Conservation (phyloP, 2,888 invertebrate species). For the Ectemnius continuus region DNA sequence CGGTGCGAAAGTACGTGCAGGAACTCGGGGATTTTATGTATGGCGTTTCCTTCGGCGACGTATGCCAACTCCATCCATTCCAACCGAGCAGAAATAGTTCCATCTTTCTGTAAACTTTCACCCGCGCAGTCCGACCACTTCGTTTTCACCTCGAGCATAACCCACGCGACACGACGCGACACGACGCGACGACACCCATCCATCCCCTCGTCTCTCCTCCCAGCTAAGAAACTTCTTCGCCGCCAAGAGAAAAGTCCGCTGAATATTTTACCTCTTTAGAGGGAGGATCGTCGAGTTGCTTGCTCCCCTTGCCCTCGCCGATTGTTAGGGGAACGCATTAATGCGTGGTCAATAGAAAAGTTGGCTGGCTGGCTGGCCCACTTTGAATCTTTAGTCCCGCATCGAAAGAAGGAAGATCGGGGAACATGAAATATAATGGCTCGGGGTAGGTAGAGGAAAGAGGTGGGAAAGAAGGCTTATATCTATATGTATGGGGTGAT, state of each 20-base stretch:
- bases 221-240: conserved; percentile 59
- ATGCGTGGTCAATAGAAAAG: conserved; percentile 63
- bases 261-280: conserved; percentile 64
- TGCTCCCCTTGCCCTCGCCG: conserved; percentile 35
- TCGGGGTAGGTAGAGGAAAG: no score
- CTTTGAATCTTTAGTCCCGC: conserved; percentile 12
- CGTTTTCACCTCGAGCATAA: conserved; percentile 40
- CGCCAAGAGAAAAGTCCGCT: conserved; percentile 51
- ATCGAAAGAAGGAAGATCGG: conserved; percentile 19
- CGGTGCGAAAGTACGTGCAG: conserved; percentile 58
- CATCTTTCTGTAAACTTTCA: conserved; percentile 64
- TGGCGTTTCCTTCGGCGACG: conserved; percentile 65
- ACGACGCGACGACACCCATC: background rate
- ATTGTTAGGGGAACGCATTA: conserved; percentile 46
- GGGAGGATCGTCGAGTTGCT: conserved; percentile 55
- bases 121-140: conserved; percentile 29
- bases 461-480: no score
- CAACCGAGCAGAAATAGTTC: conserved; percentile 66
- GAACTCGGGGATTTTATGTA: conserved; percentile 71
- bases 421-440: background rate
- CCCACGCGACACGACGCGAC: background rate
- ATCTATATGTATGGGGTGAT: no score
- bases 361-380: conserved; percentile 53
- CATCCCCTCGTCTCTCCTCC: conserved; percentile 23
- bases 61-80: conserved; percentile 59